phyloP scores from a whole-genome alignment of 2,113 vertebrate genomes.

The Rhinopomastus cyanomelas region DNA sequence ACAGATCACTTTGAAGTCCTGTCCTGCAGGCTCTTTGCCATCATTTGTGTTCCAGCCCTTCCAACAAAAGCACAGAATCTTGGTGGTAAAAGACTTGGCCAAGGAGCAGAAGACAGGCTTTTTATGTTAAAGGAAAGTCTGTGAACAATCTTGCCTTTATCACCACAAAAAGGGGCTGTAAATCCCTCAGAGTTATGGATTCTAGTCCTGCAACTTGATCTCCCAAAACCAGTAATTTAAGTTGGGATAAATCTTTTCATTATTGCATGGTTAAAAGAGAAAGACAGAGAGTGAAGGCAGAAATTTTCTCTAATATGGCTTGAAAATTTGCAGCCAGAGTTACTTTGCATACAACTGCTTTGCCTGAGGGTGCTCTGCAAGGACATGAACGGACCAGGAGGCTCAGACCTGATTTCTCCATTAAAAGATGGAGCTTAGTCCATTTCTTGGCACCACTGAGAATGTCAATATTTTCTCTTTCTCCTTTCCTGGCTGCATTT shows the following conservation, averaged over 20 bases:
- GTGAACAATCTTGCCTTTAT: constrained; percentile 41
- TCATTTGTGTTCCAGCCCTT: background rate
- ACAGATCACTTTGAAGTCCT: constrained; percentile 20
- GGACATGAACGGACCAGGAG: background rate
- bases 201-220: constrained; percentile 18
- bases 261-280: background rate
- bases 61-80: constrained; percentile 33
- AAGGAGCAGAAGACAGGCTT: background rate
- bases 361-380: background rate
- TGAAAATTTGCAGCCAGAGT: background rate
- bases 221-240: background rate
- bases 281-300: background rate
- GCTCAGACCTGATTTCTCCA: background rate
- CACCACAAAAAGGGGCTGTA: constrained; percentile 27
- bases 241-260: constrained; percentile 13
- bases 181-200: constrained; percentile 23
- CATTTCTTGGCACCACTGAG: background rate
- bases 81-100: constrained; percentile 23
- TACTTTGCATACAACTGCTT: background rate
- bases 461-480: constrained; percentile 26
- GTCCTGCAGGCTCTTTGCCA: constrained; percentile 11
- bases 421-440: background rate
- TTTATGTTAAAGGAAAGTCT: constrained; percentile 28
- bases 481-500: background rate
- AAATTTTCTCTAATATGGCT: background rate